Base-by-base conservation (phyloP, 2,888 invertebrate species). In the Stenurella melanura region DNA sequence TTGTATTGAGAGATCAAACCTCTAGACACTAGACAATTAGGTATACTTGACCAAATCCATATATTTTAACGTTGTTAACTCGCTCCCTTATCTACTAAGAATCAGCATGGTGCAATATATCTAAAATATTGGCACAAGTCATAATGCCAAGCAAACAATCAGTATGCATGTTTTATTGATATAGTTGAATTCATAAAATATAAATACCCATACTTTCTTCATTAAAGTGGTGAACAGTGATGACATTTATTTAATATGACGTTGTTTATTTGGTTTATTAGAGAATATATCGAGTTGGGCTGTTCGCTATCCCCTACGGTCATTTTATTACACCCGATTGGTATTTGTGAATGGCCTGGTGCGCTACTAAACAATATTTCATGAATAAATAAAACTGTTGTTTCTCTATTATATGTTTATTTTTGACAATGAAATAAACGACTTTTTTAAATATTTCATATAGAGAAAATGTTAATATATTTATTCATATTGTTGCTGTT, bases 331-430 rank as follows among this genome's bases (percentile, higher is more conserved):
- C 50, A 50, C n/a, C 12, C 50, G n/a, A 50, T n/a, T 50, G 50
- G 50, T 50, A 50, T 75, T 58, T 61, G 72, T 75, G 75, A 75
- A 75, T 60, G 71, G 71, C 15, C 85, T 82, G 84, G 84, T 80
- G 84, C 77, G 81, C 83, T 80, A 82, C 83, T 86, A 85, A 86
- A 87, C 86, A 86, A 87, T 86, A 83, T 84, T 80, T 85, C 84
- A 86, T 87, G 86, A 86, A 86, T 87, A 86, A 86, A 86, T 86
- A 86, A 85, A 86, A 26, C 72, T 34, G 26, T 75, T 75, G 72
- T 75, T 75, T 57, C 34, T 11, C 15, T 17, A 67, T 50, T 50
- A 50, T n/a, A 50, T 12, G n/a, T 50, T 50, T 17, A 50, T 50
- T 15, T 50, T n/a, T 42, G 2, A 50, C 50, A 50, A n/a, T n/a